Conservation (phyloP, 2,888 invertebrate species). For the Coelinius sp. region DNA sequence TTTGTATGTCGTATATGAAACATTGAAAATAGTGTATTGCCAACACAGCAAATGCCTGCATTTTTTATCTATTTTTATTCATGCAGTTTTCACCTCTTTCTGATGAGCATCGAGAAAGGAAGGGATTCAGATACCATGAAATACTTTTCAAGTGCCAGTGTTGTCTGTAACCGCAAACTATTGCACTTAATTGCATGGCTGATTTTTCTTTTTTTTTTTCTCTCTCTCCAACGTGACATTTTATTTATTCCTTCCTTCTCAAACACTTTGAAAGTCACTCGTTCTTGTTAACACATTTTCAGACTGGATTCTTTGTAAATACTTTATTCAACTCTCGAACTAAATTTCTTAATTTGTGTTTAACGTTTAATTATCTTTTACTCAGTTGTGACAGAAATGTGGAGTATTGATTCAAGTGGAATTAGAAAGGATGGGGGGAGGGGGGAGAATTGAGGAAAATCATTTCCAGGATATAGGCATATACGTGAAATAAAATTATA, state of each 20-base stretch:
- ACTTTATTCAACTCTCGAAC: not conserved
- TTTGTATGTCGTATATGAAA: constrained; percentile 42
- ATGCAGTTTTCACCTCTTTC: constrained; percentile 15
- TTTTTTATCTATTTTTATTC: constrained; percentile 25
- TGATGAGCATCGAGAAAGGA: not conserved
- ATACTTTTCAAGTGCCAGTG: constrained; percentile 12
- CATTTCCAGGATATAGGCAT: not conserved
- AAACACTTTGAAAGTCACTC: constrained; percentile 12
- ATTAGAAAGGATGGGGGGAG: not conserved
- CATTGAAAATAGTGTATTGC: not conserved
- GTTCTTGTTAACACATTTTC: constrained; percentile 17
- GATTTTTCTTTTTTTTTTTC: not conserved
- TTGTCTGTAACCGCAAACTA: constrained; percentile 15
- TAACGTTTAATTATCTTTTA: not conserved
- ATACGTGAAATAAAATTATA: constrained; percentile 21
- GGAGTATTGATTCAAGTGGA: not conserved
- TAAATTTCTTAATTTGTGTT: not conserved
- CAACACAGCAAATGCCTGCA: not conserved
- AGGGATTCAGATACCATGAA: constrained; percentile 3
- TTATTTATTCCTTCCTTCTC: constrained; percentile 2
- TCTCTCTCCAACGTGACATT: not conserved
- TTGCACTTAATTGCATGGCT: constrained; percentile 10
- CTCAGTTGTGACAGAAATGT: not conserved
- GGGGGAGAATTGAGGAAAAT: not conserved
- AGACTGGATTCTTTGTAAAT: constrained; percentile 7